Conservation (phyloP, 2,113 vertebrate species). For the Nestor notabilis region DNA sequence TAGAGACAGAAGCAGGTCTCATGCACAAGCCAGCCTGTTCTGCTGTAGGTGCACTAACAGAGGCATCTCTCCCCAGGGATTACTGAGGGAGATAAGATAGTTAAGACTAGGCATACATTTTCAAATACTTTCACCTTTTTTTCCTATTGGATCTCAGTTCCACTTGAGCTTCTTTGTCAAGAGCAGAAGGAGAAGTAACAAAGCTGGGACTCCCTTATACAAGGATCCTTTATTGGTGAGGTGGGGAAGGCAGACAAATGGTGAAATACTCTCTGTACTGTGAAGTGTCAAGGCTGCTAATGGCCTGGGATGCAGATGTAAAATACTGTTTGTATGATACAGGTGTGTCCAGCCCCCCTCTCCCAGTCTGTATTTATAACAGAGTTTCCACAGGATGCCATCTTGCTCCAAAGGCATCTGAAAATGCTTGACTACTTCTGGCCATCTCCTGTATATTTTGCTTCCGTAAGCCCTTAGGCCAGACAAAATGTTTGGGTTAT, state of each 20-base stretch:
- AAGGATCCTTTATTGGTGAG: background rate
- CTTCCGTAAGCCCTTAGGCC: background rate
- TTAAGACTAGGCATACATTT: accelerated
- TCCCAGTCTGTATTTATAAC: background rate
- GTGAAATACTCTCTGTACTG: background rate
- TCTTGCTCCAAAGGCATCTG: background rate
- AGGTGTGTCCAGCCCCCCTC: background rate
- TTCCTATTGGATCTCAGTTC: background rate
- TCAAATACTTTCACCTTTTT: background rate
- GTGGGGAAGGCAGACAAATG: background rate
- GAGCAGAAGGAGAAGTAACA: background rate
- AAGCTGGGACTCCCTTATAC: background rate
- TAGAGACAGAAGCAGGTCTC: background rate
- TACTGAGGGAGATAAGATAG: background rate
- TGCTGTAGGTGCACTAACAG: background rate
- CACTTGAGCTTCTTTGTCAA: background rate
- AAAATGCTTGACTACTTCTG: background rate
- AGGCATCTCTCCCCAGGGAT: background rate
- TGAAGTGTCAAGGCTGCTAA: background rate
- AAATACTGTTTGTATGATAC: background rate
- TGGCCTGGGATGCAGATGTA: background rate
- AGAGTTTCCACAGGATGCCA: background rate
- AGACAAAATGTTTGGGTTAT: background rate
- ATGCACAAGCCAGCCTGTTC: background rate
- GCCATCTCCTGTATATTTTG: background rate